Base-by-base conservation (phyloP, 2,797 vertebrate species). In the Eospalax fontanierii region DNA sequence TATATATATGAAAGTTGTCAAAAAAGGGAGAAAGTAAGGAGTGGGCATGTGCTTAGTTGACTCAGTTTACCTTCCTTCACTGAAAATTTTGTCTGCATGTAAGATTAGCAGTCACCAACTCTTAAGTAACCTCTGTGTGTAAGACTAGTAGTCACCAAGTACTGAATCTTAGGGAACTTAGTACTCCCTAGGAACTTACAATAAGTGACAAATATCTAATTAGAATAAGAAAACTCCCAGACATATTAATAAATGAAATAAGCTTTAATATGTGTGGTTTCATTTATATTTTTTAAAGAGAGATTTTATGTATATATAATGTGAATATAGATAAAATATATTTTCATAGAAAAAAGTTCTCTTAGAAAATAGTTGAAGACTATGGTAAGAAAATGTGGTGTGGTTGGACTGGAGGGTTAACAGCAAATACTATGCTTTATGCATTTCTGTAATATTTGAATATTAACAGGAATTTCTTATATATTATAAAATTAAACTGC, bases 401-500 rank as follows among this genome's bases (percentile, higher is more conserved):
- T 10, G n/a, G 18, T 65, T 16, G 15, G 22, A 35, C 46, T 35
- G 28, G 38, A 76, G 26, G 38, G 50, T 46, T 43, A 70, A 33
- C 19, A 68, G 30, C 40, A 79, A 83, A 84, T 71, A 75, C 71
- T 76, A 65, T 4, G 86, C 43, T 80, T 61, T n/a, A 35, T 59
- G 1, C 84, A 74, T 93, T 87, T 89, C 43, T 71, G 3, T 38
- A 21, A 50, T 75, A 66, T 80, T 92, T 54, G 75, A 73, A 50
- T 57, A 18, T 30, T 50, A 57, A 57, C 4, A 82, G 81, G 24
- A 78, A 90, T 46, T 59, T 1, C 74, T 68, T 84, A 10, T 65
- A 11, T 5, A 74, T 78, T 90, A 24, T 68, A 40, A 89, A 90
- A 68, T 87, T 71, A 65, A 91, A 90, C 46, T 87, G 35, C 46